Base-by-base conservation (phyloP, 2,113 vertebrate species). In the Sisor rabdophorus region DNA sequence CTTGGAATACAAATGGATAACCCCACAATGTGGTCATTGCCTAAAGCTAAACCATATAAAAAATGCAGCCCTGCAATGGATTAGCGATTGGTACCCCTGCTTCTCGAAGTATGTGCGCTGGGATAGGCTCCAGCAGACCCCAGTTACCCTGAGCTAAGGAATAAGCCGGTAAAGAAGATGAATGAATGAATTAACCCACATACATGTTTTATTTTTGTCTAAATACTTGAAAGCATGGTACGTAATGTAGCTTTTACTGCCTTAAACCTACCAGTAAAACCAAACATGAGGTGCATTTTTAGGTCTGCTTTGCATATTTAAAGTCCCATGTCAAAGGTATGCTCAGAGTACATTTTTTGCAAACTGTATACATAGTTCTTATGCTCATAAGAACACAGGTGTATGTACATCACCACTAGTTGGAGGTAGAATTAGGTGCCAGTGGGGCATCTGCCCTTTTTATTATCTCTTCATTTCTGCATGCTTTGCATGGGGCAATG, bases 391-490 rank as follows among this genome's bases (percentile, higher is more conserved):
- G 70, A 40, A 75, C 72, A 47, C 13, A 30, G 47, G 36, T 1
- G 70, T 53, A 26, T 68, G 73, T 69, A 63, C 48, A 47, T 54
- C 56, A 26, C 60, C 44, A 16, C 53, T 60, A 72, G 79, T 44
- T 30, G 67, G 72, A 30, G 60, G 20, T 26, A 44, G 64, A 54
- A 71, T 30, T 22, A 24, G 28, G 79, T 73, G 80, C 82, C 82
- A 84, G 72, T 58, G 69, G 82, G 82, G 82, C 82, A 81, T 81
- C 82, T 84, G 82, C 64, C 80, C 80, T 81, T 80, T 81, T 84
- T 81, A 82, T 82, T 75, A 78, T 83, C 79, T 78, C 79, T 75
- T 71, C 72, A 73, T 81, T 73, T 75, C 76, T 78, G 75, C 76
- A 76, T 44, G 78, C 81, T 75, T 50, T 48, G 80, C 24, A 70